phyloP scores from a whole-genome alignment of 1,140 invertebrate species.

The Macrotrachela quadricornifera region DNA sequence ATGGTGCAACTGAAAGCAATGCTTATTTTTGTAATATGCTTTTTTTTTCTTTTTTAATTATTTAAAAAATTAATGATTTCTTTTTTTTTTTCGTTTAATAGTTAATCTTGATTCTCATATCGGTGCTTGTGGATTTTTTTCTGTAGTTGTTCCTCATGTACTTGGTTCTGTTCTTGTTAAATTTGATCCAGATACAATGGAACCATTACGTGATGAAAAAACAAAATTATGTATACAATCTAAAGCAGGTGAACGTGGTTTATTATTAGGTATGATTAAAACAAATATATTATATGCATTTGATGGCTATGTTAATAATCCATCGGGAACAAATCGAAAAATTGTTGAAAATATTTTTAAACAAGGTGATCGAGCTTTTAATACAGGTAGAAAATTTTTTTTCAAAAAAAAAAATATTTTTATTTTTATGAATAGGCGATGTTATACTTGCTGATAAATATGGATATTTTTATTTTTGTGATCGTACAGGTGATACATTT shows the following conservation, averaged over 20 bases:
- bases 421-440: conserved; percentile 44
- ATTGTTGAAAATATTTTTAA: conserved; percentile 66
- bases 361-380: conserved; percentile 68
- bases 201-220: conserved; percentile 19
- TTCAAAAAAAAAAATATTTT: not conserved
- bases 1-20: conserved; percentile 91
- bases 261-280: conserved; percentile 86
- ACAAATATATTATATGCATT: conserved; percentile 35
- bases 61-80: too few species aligned
- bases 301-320: conserved; percentile 64
- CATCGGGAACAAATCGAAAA: conserved; percentile 71
- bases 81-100: too few species aligned
- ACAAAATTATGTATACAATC: conserved; percentile 61
- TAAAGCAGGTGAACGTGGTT: conserved; percentile 66
- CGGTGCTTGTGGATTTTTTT: conserved; percentile 71
- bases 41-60: conserved; percentile 50
- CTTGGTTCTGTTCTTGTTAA: too few species aligned
- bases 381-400: conserved; percentile 45
- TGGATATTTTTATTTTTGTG: conserved; percentile 82
- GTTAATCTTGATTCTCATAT: conserved; percentile 33
- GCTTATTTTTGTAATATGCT: too few species aligned
- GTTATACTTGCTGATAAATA: conserved; percentile 67
- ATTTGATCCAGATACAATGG: not conserved
- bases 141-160: not conserved
- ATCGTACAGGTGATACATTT: conserved; percentile 90